Evolutionary conservation across 2,888 invertebrate genomes (phyloP), one percentile per base, ranked within the genome.

Genomic region (Stegophylla sp.): DNA sequence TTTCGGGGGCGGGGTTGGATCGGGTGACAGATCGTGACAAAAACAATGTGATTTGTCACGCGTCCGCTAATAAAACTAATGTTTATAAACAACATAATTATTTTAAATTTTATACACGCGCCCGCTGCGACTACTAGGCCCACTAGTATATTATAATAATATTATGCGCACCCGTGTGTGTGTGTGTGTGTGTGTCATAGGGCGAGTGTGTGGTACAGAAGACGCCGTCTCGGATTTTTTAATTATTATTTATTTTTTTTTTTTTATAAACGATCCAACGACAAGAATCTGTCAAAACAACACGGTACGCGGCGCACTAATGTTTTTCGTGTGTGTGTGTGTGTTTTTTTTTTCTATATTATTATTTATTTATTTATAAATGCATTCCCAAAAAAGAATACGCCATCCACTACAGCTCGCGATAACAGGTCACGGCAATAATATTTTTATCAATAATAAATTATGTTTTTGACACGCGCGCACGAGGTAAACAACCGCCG

Each of bases 41-140:
- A 71, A 71, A 79, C 79, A 79, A 79, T 79, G 79, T 71, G 41
- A 79, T 79, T 79, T 79, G 79, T 79, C 79, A 69, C 69, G 61
- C 79, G 79, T 71, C 79, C 17, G 59, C 61, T 69, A 79, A 71
- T 71, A 79, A 77, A 69, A 79, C 63, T 59, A 69, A 69, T 34
- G 77, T 69, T 45, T 76, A 76, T 66, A 43, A 43, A 66, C 48
- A 74, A 74, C 63, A 51, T 53, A 66, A 76, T 66, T 64, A 75
- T 75, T 75, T 64, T 43, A 53, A 66, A n/a, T 76, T n/a, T 69
- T 23, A 53, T 53, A 76, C 64, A 63, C 64, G 53, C 53, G 41
- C 17, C 43, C 15, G 20, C 7, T 20, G 17, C 23, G n/a, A 10
- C 72, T 15, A 34, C 74, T 17, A 26, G 28, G 61, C 73, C 28